Evolutionary conservation across 2,797 vertebrate species (phyloP).

Genomic region (Periparus ater): DNA sequence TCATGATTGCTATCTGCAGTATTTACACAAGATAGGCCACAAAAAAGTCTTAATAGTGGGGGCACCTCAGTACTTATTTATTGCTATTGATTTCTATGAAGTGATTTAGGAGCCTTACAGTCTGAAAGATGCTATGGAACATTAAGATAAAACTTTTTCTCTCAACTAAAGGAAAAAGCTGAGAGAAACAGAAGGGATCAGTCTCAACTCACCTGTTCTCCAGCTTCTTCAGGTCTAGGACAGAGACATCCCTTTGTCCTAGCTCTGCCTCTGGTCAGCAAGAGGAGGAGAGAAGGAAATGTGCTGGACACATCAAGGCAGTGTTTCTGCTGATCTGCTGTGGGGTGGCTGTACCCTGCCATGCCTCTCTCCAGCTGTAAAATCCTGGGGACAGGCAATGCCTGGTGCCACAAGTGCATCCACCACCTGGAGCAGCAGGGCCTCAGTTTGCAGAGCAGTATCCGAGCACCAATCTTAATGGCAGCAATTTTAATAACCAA

Average conservation of each 20-base stretch:
- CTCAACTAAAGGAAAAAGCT: neutral
- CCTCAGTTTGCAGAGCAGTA: neutral
- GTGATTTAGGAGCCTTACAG: neutral
- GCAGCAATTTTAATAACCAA: constrained; percentile 30
- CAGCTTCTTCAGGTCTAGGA: neutral
- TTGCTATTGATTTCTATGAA: neutral
- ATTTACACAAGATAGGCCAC: constrained; percentile 21
- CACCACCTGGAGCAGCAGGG: neutral
- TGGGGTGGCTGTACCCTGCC: neutral
- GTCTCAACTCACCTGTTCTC: neutral
- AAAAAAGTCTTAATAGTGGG: constrained; percentile 3
- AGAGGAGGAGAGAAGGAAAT: neutral
- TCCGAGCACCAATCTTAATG: neutral
- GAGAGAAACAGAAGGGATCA: neutral
- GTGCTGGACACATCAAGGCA: neutral
- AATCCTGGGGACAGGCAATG: neutral
- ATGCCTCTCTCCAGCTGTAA: neutral
- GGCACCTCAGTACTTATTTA: neutral
- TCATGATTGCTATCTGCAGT: constrained; percentile 7
- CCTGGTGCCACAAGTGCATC: neutral
- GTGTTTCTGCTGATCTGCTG: neutral
- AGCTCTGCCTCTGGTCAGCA: neutral
- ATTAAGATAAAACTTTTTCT: neutral
- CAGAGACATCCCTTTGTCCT: neutral
- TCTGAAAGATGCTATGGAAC: neutral